Percentiles rank a stretch among this genome's conserved stretches.
Conservation (phyloP, 2,113 vertebrate genomes). For the Motacilla tschutschensis region DNA sequence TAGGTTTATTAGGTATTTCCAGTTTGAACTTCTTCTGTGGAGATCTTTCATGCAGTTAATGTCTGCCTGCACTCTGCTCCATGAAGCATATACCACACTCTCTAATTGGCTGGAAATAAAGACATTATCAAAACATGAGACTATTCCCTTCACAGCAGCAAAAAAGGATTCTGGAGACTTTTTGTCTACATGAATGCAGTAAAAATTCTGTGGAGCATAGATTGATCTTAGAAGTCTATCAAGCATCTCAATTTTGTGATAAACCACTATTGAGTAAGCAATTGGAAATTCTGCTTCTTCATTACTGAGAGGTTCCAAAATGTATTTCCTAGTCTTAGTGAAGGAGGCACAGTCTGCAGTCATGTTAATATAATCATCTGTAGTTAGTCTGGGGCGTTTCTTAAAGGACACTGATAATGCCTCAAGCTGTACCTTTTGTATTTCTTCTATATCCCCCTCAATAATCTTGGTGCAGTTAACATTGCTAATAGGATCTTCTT, state of each 20-base stretch:
- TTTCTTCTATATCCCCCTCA: slow-evolving; percentile 74
- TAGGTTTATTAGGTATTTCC: slow-evolving; percentile 92
- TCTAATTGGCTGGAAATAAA: slow-evolving; percentile 82
- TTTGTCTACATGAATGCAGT: slow-evolving; percentile 81
- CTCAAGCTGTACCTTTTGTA: slow-evolving; percentile 77
- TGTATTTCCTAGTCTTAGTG: slow-evolving; percentile 78
- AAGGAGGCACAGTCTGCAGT: slow-evolving; percentile 78
- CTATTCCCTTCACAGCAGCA: slow-evolving; percentile 74
- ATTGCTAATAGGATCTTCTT: slow-evolving; percentile 54
- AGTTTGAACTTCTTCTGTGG: slow-evolving; percentile 63
- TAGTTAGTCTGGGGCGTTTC: slow-evolving; percentile 60
- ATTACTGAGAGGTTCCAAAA: slow-evolving; percentile 77
- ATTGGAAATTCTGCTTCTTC: slow-evolving; percentile 87
- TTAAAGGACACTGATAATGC: slow-evolving; percentile 68
- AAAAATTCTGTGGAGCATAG: slow-evolving; percentile 81
- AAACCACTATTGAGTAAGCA: slow-evolving; percentile 88
- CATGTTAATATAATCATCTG: slow-evolving; percentile 79
- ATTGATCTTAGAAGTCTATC: slow-evolving; percentile 84
- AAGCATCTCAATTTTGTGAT: slow-evolving; percentile 90
- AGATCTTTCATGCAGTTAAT: slow-evolving; percentile 93
- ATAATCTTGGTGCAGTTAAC: slow-evolving; percentile 83
- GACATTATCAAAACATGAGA: slow-evolving; percentile 85
- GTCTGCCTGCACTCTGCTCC: slow-evolving; percentile 89
- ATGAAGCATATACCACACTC: slow-evolving; percentile 83
- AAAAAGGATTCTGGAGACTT: slow-evolving; percentile 75